Evolutionary conservation across 2,797 vertebrate genomes (phyloP).

Genomic region (Sebastolobus altivelis): DNA sequence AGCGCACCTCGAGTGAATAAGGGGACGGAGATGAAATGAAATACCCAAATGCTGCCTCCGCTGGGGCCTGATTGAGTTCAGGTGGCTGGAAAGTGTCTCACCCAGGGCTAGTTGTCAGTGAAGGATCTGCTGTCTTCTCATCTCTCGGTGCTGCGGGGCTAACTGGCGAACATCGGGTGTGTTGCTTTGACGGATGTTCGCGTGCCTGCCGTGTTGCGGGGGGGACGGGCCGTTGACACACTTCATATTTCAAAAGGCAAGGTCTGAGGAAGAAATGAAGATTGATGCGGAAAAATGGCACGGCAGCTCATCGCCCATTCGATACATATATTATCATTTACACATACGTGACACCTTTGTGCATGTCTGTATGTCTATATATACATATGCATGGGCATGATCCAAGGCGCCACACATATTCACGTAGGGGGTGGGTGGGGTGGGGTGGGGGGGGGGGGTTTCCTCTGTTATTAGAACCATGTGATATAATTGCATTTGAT

Average conservation of each 20-base stretch:
- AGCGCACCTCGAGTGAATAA: constrained; percentile 69
- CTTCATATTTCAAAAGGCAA: constrained; percentile 86
- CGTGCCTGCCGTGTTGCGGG: constrained; percentile 78
- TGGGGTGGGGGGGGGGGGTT: not conserved
- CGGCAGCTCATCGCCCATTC: constrained; percentile 64
- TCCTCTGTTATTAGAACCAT: constrained; percentile 86
- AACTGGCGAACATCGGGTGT: constrained; percentile 65
- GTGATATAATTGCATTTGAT: constrained; percentile 89
- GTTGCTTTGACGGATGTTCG: constrained; percentile 77
- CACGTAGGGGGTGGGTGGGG: constrained; percentile 30
- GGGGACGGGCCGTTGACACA: constrained; percentile 80
- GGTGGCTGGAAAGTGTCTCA: constrained; percentile 82
- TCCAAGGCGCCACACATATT: constrained; percentile 67
- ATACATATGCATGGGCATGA: constrained; percentile 75
- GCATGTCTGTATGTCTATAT: constrained; percentile 66
- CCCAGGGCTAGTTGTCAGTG: constrained; percentile 84
- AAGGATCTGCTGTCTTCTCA: constrained; percentile 80
- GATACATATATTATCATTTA: constrained; percentile 86
- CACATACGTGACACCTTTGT: constrained; percentile 76
- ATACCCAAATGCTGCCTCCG: constrained; percentile 73
- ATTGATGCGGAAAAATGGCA: constrained; percentile 81
- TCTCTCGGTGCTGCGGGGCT: constrained; percentile 70
- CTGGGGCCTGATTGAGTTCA: constrained; percentile 81
- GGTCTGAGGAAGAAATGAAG: constrained; percentile 87
- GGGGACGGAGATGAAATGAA: constrained; percentile 78